A percentile compares a stretch with the other conserved stretches of the same genome.
phyloP scores from a whole-genome alignment of 1,140 invertebrate genomes.

The Eufriesea mexicana region DNA sequence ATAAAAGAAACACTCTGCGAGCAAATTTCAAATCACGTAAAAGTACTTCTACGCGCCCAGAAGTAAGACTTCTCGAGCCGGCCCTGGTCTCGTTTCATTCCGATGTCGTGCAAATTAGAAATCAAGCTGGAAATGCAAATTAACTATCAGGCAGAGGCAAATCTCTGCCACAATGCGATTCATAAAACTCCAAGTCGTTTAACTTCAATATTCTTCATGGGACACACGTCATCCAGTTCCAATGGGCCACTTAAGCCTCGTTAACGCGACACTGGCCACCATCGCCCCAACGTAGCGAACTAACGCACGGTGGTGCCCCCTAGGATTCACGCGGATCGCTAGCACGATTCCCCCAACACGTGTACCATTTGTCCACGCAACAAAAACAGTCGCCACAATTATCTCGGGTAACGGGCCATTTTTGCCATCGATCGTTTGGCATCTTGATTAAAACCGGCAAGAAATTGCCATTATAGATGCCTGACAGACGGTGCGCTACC shows the following conservation, averaged over 20 bases:
- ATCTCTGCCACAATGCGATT: background rate
- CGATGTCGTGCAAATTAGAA: background rate
- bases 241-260: conserved; percentile 14
- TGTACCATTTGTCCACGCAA: background rate
- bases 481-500: conserved; percentile 50
- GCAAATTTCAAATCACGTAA: no score
- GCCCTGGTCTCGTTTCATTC: no score
- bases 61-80: no score
- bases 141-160: background rate
- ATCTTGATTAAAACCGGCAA: conserved; percentile 66
- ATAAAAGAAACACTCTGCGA: no score
- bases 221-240: background rate
- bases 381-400: conserved; percentile 50
- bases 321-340: background rate
- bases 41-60: no score
- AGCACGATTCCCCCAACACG: background rate
- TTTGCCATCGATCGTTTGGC: conserved; percentile 41
- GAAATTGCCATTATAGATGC: conserved; percentile 64
- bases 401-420: conserved; percentile 37
- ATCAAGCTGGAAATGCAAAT: background rate
- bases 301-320: background rate
- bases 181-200: background rate
- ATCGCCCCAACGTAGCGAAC: no score
- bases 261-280: background rate
- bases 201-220: background rate